A percentile compares a stretch with the other conserved stretches of the same genome.
phyloP scores from a whole-genome alignment of 1,140 invertebrate genomes.

The Drosophila simulans region DNA sequence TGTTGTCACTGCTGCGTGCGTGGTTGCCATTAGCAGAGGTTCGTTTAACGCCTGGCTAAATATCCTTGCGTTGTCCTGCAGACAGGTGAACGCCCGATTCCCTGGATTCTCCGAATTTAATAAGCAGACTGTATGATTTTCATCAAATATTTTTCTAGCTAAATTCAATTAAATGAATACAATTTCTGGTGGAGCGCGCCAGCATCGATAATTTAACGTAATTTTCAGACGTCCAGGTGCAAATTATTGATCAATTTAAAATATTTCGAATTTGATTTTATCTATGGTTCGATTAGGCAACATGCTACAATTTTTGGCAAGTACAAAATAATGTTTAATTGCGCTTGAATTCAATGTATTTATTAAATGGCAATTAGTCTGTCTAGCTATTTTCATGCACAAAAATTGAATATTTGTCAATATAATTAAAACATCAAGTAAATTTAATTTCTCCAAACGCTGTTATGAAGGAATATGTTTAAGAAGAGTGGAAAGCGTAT shows the following conservation, averaged over 20 bases:
- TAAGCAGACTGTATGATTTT: constrained; percentile 6
- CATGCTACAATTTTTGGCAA: not conserved
- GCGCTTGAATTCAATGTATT: too few species aligned
- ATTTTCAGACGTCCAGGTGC: not conserved
- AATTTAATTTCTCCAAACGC: not conserved
- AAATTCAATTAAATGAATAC: constrained; percentile 6
- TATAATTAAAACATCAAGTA: too few species aligned
- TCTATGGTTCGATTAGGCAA: not conserved
- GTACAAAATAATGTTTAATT: not conserved
- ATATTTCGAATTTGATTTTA: not conserved
- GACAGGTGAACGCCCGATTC: constrained; percentile 30
- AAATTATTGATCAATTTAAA: not conserved
- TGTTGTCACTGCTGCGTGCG: constrained; percentile 57
- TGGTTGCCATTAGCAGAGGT: constrained; percentile 63
- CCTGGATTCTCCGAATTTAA: not conserved
- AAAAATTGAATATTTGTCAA: too few species aligned
- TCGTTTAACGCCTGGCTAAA: constrained; percentile 63
- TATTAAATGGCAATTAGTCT: too few species aligned
- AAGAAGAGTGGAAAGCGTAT: not conserved
- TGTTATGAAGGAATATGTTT: too few species aligned
- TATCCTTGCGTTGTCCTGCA: constrained; percentile 3
- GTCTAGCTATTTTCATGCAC: too few species aligned
- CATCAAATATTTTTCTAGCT: constrained; percentile 7
- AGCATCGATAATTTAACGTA: not conserved
- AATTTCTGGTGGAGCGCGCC: not conserved